Evolutionary conservation across 2,888 invertebrate species (phyloP), one percentile per base, ranked within the genome.

Genomic region (Drepanosiphum platanoidis): DNA sequence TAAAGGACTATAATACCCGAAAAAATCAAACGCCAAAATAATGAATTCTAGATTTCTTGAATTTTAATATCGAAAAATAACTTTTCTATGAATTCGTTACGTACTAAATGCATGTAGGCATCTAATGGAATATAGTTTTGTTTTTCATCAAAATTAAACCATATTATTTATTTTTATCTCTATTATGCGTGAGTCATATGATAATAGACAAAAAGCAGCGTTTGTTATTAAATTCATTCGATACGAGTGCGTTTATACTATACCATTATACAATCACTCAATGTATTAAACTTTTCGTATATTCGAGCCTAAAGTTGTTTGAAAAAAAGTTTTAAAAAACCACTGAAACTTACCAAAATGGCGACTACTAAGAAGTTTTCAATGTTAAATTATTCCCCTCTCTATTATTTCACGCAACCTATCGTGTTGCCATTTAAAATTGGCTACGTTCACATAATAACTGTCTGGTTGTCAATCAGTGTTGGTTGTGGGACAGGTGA

Each of bases 401-500:
- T n/a, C 9, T 58, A 58, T 39, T 36, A 52, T 32, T 83, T 75
- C 83, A 84, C 83, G 83, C 83, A 52, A 84, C 75, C 75, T 84
- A 75, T 84, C 83, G 83, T 84, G 83, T 84, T 58, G 34, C 75
- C 34, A 46, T 82, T 80, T 71, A 81, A 81, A 81, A 71, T 71
- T 36, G 58, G 70, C 58, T 30, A 30, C 71, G 58, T 22, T 58
- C 70, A 22, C 39, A 70, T 71, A 71, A 83, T 46, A 34, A 74
- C 74, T 46, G 75, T 84, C 68, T 84, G 68, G 75, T 70, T 84
- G 84, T 84, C 84, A 84, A 84, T 84, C 84, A 84, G 68, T 39
- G 81, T 39, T 15, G 30, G 22, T 18, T 30, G 52, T 34, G 66
- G 39, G 83, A 68, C 83, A 84, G 75, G 83, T 84, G 74, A 83